These are phyloP conservation scores for pig (Sus scrofa) DNA, from an alignment of 2,113 vertebrate species.

Conservation along the genomic window DNA sequence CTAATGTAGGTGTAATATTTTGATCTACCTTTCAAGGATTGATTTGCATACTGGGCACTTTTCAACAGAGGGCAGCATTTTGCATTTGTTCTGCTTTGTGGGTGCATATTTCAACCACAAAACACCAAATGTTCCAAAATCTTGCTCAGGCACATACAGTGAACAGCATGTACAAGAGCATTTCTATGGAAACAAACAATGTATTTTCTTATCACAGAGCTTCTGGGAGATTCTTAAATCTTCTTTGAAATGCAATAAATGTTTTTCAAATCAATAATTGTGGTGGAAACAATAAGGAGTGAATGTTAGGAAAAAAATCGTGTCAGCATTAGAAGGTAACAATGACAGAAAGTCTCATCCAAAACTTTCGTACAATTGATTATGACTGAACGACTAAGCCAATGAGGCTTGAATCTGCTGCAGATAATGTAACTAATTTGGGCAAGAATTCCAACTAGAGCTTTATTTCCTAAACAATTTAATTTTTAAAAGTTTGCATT, in stretches of 20 bases:
- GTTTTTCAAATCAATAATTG: slow-evolving; percentile 38
- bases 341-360: not conserved
- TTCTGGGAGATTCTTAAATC: slow-evolving; percentile 28
- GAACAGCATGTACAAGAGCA: not conserved
- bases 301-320: not conserved
- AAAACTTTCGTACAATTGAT: not conserved
- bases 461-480: not conserved
- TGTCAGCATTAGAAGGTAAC: not conserved
- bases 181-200: slow-evolving; percentile 40
- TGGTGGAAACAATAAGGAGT: not conserved
- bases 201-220: slow-evolving; percentile 50
- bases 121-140: slow-evolving; percentile 24
- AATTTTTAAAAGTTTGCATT: not conserved
- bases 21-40: not conserved
- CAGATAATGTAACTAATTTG: not conserved
- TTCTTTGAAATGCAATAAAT: slow-evolving; percentile 18
- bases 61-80: slow-evolving; percentile 70
- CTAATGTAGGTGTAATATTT: not conserved
- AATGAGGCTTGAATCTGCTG: not conserved
- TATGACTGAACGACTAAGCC: not conserved
- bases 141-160: not conserved
- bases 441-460: not conserved
- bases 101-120: not conserved
- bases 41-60: not conserved
- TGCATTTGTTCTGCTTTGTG: slow-evolving; percentile 12